phyloP scores from a whole-genome alignment of 1,140 invertebrate species.

The Halotydeus destructor region DNA sequence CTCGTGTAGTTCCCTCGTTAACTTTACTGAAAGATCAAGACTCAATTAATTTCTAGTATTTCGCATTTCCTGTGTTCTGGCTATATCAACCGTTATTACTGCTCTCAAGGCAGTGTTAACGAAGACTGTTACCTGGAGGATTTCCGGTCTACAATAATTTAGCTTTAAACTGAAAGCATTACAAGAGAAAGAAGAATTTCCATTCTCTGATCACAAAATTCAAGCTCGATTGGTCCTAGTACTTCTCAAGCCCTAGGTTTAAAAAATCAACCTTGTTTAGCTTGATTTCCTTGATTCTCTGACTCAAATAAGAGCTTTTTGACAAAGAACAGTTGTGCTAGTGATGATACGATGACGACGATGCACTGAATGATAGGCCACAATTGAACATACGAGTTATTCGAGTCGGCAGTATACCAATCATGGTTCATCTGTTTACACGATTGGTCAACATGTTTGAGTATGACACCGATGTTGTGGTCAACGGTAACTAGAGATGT shows the following conservation, averaged over 20 bases:
- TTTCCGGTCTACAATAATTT: too few species aligned
- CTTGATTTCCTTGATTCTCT: too few species aligned
- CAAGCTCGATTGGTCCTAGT: too few species aligned
- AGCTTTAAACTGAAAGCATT: too few species aligned
- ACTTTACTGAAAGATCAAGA: too few species aligned
- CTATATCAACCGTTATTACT: too few species aligned
- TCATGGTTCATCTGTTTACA: conserved; percentile 53
- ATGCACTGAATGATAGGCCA: conserved; percentile 68
- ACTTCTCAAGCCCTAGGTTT: conserved; percentile 26
- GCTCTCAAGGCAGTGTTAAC: too few species aligned
- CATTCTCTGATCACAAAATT: conserved; percentile 1
- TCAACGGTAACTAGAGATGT: conserved; percentile 48
- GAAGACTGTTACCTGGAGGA: too few species aligned
- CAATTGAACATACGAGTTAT: conserved; percentile 59
- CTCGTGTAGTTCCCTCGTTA: too few species aligned
- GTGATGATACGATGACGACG: conserved; percentile 51
- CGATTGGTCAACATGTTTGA: conserved; percentile 55
- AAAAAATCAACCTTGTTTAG: too few species aligned
- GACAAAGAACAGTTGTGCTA: conserved; percentile 65
- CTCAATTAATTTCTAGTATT: too few species aligned
- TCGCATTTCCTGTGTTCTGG: too few species aligned
- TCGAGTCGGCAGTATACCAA: conserved; percentile 53
- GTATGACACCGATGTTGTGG: conserved; percentile 59
- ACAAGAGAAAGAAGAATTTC: not conserved
- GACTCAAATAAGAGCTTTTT: conserved; percentile 52